Evolutionary conservation across 2,113 vertebrate species (phyloP).

Genomic region (Eudyptes chrysolophus): DNA sequence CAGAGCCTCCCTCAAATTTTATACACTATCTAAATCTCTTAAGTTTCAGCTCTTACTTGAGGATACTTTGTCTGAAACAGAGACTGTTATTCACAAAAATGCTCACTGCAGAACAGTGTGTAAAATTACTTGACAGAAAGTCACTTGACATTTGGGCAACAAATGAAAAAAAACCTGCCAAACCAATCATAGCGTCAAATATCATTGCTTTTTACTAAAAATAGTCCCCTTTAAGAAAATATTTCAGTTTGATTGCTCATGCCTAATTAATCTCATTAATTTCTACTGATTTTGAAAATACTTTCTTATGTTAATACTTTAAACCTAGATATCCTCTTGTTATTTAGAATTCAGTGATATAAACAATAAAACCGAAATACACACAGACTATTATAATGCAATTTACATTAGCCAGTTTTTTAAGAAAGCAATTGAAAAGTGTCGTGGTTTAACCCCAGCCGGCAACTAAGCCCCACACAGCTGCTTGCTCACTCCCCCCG

Average conservation of each 20-base stretch:
- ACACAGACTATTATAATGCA: background rate
- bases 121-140: background rate
- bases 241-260: background rate
- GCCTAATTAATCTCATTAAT: conserved; percentile 11
- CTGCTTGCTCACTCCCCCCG: too few species aligned
- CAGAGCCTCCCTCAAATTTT: background rate
- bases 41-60: background rate
- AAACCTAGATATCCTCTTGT: background rate
- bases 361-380: background rate
- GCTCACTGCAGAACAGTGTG: background rate
- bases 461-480: too few species aligned
- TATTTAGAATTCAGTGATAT: background rate
- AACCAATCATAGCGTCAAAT: background rate
- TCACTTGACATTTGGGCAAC: background rate
- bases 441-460: too few species aligned
- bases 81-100: background rate
- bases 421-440: conserved; percentile 19
- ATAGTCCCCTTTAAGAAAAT: background rate
- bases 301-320: background rate
- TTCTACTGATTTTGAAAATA: background rate
- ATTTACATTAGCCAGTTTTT: background rate
- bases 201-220: background rate
- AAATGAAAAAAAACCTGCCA: background rate
- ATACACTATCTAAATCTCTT: background rate
- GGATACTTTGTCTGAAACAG: background rate